Evolutionary conservation across 1,140 invertebrate species (phyloP), one percentile per base, ranked within the genome.

Genomic region (Drosophila tani): DNA sequence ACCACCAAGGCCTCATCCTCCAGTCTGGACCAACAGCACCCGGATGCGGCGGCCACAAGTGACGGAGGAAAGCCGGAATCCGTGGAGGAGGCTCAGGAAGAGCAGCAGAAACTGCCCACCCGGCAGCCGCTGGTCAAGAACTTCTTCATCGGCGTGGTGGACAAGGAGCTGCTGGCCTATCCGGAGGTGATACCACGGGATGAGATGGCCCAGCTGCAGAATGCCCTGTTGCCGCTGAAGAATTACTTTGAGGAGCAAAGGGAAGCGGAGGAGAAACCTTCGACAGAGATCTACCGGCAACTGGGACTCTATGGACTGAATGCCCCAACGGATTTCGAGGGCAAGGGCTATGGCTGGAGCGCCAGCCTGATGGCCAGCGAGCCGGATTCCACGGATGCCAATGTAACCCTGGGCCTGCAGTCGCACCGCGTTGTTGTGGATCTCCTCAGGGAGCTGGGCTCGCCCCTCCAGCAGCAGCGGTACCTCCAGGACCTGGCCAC

Each of bases 181-280:
- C 95, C 96, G 0, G 95, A 96, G 91, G 94, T 95, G 41, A 92
- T 97, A 43, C 92, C 94, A 7, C 94, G 94, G 58, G 96, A 96
- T 17, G 94, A 95, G 58, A 93, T 94, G 65, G 93, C 95, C 32
- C 94, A 92, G 17, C 91, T 97, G 7, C 93, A 94, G 83, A 94
- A 94, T 86, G 93, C 94, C 50, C 56, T 91, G 49, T 35, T 92
- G n/a, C 86, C 91, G 0, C 15, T 88, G 4, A 90, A 75, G 38
- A 83, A 87, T 24, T 92, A 81, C 59, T 91, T 92, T 32, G 63
- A 29, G 2, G 73, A 81, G 19, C 3, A 32, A 0, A 40, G 68
- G 14, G 69, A 58, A 14, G 3, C 27, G 24, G 67, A 63, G n/a
- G 65, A 68, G 0, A 59, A 70, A 15, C 45, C 78, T 11, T 21